Percentiles rank a stretch among this genome's conserved stretches.
Conservation (phyloP, 2,113 vertebrate genomes). For the Epinephelus moara region DNA sequence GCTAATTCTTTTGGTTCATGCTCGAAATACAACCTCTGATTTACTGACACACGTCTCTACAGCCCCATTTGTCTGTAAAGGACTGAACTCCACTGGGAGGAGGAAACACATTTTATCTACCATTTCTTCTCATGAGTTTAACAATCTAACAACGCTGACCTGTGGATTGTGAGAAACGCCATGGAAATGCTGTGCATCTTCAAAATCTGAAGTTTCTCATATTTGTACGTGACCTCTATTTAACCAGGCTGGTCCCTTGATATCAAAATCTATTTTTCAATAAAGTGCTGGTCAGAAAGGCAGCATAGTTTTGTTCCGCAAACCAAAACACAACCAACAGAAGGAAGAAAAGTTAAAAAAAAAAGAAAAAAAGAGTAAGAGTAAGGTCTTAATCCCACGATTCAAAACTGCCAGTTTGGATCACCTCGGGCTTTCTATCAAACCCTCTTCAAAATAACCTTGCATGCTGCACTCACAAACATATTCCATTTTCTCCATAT, state of each 20-base stretch:
- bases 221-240: neutral
- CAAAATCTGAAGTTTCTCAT: neutral
- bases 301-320: neutral
- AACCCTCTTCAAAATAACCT: conserved; percentile 19
- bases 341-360: neutral
- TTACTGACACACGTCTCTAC: neutral
- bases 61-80: neutral
- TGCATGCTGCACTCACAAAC: neutral
- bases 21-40: neutral
- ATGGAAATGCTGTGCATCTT: neutral
- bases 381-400: neutral
- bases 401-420: neutral
- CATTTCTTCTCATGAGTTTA: neutral
- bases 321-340: neutral
- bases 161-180: neutral
- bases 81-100: neutral
- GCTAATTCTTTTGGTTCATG: neutral
- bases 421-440: neutral
- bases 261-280: neutral
- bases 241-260: conserved; percentile 1
- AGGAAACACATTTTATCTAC: neutral
- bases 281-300: neutral
- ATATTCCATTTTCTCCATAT: conserved; percentile 28
- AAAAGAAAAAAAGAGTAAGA: neutral
- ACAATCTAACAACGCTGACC: neutral